Evolutionary conservation across 1,140 invertebrate species (phyloP).

Genomic region (Tyrophagus putrescentiae): DNA sequence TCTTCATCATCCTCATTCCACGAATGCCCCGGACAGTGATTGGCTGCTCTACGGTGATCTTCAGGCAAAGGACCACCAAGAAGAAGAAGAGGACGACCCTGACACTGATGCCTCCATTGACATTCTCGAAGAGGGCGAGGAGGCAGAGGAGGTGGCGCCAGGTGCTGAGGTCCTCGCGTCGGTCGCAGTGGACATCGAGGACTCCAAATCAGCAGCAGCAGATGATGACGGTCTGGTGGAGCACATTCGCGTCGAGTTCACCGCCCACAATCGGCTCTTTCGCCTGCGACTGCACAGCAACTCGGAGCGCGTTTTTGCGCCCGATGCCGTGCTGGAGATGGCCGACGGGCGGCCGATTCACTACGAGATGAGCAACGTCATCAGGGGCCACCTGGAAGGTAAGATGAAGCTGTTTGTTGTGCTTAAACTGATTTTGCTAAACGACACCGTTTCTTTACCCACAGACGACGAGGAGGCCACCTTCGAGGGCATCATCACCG

Average conservation of each 20-base stretch:
- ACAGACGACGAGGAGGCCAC: slow-evolving; percentile 64
- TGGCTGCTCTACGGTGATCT: background rate
- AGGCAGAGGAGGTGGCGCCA: background rate
- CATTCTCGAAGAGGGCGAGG: background rate
- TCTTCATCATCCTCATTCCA: background rate
- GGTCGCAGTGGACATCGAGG: background rate
- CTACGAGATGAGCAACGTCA: slow-evolving; percentile 54
- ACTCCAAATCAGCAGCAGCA: background rate
- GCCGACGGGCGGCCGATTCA: slow-evolving; percentile 49
- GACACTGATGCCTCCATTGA: slow-evolving; percentile 10
- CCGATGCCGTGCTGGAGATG: slow-evolving; percentile 57
- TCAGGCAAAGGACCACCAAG: no score
- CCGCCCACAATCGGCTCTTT: slow-evolving; percentile 43
- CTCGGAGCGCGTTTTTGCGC: slow-evolving; percentile 50
- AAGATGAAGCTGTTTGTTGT: slow-evolving; percentile 5
- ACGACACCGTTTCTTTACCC: slow-evolving; percentile 30
- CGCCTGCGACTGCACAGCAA: slow-evolving; percentile 55
- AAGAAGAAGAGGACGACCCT: background rate
- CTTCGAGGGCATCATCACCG: slow-evolving; percentile 67
- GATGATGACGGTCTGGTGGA: slow-evolving; percentile 28
- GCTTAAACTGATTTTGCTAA: background rate
- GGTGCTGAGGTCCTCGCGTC: background rate
- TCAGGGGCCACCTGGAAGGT: slow-evolving; percentile 47
- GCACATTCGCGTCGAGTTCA: slow-evolving; percentile 23
- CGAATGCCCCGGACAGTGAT: background rate